These are phyloP conservation scores for Muraenolepis orangiensis DNA, from an alignment of 2,797 vertebrate species.

Conservation along the genomic window DNA sequence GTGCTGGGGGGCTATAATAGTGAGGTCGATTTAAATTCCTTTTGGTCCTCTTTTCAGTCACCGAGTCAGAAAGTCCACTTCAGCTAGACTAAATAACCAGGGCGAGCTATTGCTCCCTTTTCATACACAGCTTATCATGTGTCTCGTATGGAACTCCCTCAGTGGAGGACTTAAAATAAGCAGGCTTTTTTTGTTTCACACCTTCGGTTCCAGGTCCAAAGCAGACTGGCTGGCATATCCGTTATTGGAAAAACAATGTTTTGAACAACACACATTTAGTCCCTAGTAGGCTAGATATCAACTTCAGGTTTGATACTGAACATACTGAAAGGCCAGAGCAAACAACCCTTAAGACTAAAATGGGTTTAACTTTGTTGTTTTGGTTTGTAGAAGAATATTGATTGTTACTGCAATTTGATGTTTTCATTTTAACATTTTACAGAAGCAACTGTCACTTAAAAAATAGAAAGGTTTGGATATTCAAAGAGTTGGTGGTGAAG, in stretches of 20 bases:
- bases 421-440: not conserved
- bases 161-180: not conserved
- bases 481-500: not conserved
- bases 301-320: not conserved
- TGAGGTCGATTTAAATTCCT: constrained; percentile 34
- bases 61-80: constrained; percentile 37
- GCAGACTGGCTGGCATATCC: not conserved
- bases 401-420: not conserved
- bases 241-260: not conserved
- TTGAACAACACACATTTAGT: not conserved
- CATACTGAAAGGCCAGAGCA: not conserved
- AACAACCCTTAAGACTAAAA: not conserved
- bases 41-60: constrained; percentile 20
- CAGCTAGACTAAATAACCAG: constrained; percentile 26
- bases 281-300: not conserved
- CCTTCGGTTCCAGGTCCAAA: not conserved
- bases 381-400: not conserved
- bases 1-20: constrained; percentile 49
- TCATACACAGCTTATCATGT: not conserved
- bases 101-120: constrained; percentile 26
- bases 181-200: not conserved
- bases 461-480: not conserved
- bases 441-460: not conserved
- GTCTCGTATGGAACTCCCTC: not conserved
- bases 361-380: not conserved